phyloP scores from a whole-genome alignment of 2,113 vertebrate species.

The Phrynosoma blainvillii region DNA sequence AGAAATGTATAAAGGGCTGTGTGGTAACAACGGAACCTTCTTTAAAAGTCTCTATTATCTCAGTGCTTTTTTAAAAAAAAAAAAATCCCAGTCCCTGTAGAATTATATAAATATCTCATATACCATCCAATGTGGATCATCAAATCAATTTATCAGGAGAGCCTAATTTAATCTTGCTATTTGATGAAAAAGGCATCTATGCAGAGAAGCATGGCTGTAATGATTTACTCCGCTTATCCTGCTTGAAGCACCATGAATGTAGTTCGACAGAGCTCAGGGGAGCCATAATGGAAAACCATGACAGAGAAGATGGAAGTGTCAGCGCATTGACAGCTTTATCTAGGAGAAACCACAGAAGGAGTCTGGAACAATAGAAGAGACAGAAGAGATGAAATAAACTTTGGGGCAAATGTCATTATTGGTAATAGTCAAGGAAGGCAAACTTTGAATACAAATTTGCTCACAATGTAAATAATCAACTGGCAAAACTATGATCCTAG shows the following conservation, averaged over 20 bases:
- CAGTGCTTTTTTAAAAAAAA: background rate
- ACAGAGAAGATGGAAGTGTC: slow-evolving; percentile 27
- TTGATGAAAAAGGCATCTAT: slow-evolving; percentile 45
- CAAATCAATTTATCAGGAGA: slow-evolving; percentile 58
- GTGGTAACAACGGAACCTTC: background rate
- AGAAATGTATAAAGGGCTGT: background rate
- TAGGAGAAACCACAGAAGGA: slow-evolving; percentile 36
- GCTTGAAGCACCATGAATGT: slow-evolving; percentile 50
- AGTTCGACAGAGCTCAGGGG: slow-evolving; percentile 29
- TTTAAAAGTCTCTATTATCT: slow-evolving; percentile 27
- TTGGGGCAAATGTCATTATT: rapidly evolving
- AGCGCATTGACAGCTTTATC: slow-evolving; percentile 26
- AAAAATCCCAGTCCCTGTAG: background rate
- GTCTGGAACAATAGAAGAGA: background rate
- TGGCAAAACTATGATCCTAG: background rate
- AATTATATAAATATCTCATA: slow-evolving; percentile 21
- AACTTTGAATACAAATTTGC: background rate
- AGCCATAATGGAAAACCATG: slow-evolving; percentile 30
- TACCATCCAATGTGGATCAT: slow-evolving; percentile 52
- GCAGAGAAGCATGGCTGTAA: slow-evolving; percentile 43
- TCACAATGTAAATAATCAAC: background rate
- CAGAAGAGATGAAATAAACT: slow-evolving; percentile 35
- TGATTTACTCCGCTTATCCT: slow-evolving; percentile 59
- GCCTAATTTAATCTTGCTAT: slow-evolving; percentile 55
- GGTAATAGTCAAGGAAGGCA: background rate